Evolutionary conservation across 1,140 invertebrate species (phyloP), one percentile per base, ranked within the genome.

Genomic region (Drosophila lacertosa): DNA sequence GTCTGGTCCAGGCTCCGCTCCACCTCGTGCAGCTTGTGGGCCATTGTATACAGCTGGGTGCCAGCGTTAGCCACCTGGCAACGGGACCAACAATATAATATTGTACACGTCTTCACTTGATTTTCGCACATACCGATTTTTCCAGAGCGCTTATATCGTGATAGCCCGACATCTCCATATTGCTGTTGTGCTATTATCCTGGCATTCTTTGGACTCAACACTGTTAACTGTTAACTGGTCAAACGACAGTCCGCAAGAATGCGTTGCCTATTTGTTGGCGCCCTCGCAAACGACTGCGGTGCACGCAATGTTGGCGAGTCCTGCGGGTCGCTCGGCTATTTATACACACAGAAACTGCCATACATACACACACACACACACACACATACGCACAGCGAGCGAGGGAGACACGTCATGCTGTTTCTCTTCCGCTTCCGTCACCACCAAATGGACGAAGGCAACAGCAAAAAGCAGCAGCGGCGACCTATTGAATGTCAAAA

Each of bases 11-110:
- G 22, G 58, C 81, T 88, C 18, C 84, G 89, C 68, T 91, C 90
- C 48, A 91, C 90, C 29, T 83, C 90, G 32, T 90, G 84, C 48
- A 91, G 70, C 50, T 91, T 91, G 40, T 90, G 84, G 3, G 88
- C 76, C 72, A 91, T 90, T 9, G 90, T 90, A 55, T 89, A 90
- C n/a, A 91, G 74, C 74, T 91, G 90, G 9, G 72, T 78, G 13
- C 90, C 90, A 47, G 90, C 90, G 71, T 89, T 86, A 16, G 81
- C 90, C 62, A 91, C 90, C 90, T 90, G n/a, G 20, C 2, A n/a
- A 1, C 2, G n/a, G 6, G 11, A 24, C 18, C 11, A 1, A 3
- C 0, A 4, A 13, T 15, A 4, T 26, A 7, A 26, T 9, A 6
- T 5, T 47, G 18, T 24, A 6, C 7, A 42, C 7, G 22, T 7